A percentile compares a stretch with the other conserved stretches of the same genome.
phyloP scores from a whole-genome alignment of 2,113 vertebrate species.

The Turnix velox region DNA sequence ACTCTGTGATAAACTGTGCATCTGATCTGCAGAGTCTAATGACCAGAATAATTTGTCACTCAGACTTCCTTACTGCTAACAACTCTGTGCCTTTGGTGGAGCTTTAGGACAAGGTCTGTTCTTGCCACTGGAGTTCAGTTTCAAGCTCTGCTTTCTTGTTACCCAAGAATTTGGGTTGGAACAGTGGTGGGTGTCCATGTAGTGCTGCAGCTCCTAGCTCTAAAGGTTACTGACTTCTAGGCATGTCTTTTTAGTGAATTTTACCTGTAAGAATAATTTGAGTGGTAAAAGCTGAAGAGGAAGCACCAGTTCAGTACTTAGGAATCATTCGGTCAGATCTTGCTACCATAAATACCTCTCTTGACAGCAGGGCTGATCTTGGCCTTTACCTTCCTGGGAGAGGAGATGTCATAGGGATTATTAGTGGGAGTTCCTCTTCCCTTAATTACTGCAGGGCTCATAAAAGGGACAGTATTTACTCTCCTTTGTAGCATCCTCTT shows the following conservation, averaged over 20 bases:
- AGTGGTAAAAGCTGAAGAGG: background rate
- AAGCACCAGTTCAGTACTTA: background rate
- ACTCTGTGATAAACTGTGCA: background rate
- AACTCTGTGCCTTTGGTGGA: background rate
- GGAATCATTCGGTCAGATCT: background rate
- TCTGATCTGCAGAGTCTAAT: constrained; percentile 1
- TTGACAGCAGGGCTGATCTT: background rate
- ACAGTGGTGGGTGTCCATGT: background rate
- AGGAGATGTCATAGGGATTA: background rate
- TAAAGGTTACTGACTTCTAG: background rate
- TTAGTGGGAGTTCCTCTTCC: background rate
- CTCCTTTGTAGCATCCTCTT: background rate
- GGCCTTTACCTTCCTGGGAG: background rate
- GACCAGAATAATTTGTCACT: constrained; percentile 21
- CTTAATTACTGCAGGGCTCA: background rate
- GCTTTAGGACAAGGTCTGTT: background rate
- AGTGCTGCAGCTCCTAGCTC: background rate
- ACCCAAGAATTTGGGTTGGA: background rate
- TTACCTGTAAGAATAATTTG: background rate
- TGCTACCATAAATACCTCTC: background rate
- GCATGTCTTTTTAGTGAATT: background rate
- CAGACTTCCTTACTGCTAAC: background rate
- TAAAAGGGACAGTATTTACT: background rate
- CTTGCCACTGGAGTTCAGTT: background rate
- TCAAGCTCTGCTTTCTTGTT: background rate